Evolutionary conservation across 2,888 invertebrate genomes (phyloP).

Genomic region (Marasmarcha lunaedactyla): DNA sequence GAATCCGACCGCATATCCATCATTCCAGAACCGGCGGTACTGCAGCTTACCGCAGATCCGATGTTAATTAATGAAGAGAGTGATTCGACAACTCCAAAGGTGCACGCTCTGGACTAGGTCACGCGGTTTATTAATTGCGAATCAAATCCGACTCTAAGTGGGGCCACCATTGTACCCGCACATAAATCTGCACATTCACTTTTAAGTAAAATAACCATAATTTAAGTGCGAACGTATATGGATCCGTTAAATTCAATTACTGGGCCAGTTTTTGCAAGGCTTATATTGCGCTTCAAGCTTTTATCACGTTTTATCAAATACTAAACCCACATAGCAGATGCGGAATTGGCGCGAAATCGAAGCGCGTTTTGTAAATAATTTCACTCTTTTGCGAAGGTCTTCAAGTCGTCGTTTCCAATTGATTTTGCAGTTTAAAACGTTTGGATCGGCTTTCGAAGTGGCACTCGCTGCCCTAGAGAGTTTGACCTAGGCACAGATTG

Average conservation of each 20-base stretch:
- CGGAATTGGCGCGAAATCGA: no score
- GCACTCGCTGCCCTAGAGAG: constrained; percentile 34
- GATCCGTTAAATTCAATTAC: not conserved
- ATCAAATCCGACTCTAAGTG: constrained; percentile 47
- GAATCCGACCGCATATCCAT: constrained; percentile 34
- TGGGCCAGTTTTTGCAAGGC: constrained; percentile 4
- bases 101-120: constrained; percentile 40
- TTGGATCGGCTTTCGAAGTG: not conserved
- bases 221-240: constrained; percentile 4
- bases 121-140: constrained; percentile 58
- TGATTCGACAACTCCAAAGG: constrained; percentile 42
- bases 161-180: constrained; percentile 40
- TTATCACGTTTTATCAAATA: not conserved
- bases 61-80: constrained; percentile 49
- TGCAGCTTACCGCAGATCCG: constrained; percentile 33
- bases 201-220: constrained; percentile 27
- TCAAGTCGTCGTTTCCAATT: no score
- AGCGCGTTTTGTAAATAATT: no score
- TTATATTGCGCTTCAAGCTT: not conserved
- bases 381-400: no score
- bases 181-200: constrained; percentile 39
- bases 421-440: no score
- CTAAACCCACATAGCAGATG: not conserved
- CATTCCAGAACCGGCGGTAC: constrained; percentile 28
- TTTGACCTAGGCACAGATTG: constrained; percentile 49